Evolutionary conservation across 1,140 invertebrate genomes (phyloP), one percentile per base, ranked within the genome.

Genomic region (Aleiodes sp.): DNA sequence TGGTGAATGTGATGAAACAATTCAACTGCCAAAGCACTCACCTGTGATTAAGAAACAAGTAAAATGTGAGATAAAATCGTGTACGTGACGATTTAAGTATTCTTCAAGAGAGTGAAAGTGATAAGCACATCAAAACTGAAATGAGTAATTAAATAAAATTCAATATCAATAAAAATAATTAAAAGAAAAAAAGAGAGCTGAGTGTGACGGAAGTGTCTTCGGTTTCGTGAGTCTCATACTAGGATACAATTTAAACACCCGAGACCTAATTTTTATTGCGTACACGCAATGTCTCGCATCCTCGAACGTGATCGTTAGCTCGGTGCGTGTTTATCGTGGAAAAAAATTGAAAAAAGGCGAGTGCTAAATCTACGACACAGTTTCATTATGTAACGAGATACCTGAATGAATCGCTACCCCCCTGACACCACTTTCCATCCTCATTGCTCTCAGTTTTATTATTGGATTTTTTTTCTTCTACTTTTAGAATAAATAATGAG

Each of bases 1-100:
- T 82, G 78, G 75, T 85, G 79, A 26, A 78, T 7, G 12, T 79
- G 64, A 63, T 83, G 81, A 73, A 85, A 85, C 2, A 74, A 8
- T 73, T 80, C 75, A 16, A 76, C 73, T 24, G 21, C 52, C 4
- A 72, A 29, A 1, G 69, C 64, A 29, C 60, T 67, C 2, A 76
- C 7, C 80, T 73, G 24, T 31, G 24, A 69, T 33, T 2, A 56
- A 41, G 26, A 8, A 52, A 65, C 10, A 31, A 10, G 14, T 37
- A 14, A 60, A n/a, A 12, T 35, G 19, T 16, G n/a, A n/a, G n/a
- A n/a, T n/a, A n/a, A n/a, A n/a, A n/a, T n/a, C n/a, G n/a, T n/a
- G n/a, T n/a, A n/a, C n/a, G n/a, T n/a, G n/a, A n/a, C n/a, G n/a
- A n/a, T n/a, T n/a, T n/a, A n/a, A n/a, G n/a, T n/a, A n/a, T n/a